These are phyloP conservation scores for Arbacia lixula DNA, from an alignment of 53 echinoderm and acorn worm genomes.

Conservation along the genomic window DNA sequence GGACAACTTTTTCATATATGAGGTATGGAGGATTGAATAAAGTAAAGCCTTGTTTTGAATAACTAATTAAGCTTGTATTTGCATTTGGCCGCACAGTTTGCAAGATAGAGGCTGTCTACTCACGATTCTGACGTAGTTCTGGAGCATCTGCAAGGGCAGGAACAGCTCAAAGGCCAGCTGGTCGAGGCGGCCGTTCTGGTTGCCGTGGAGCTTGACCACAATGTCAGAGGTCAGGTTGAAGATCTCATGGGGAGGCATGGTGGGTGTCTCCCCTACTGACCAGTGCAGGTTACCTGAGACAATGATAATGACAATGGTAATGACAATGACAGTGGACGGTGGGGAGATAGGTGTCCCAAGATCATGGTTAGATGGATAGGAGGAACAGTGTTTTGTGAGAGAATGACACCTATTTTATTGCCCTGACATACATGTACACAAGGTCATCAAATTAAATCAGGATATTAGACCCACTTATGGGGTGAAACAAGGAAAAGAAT, in stretches of 20 bases:
- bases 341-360: background rate
- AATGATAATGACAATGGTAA: background rate
- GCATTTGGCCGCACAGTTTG: too few species aligned
- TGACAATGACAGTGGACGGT: background rate
- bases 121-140: slow-evolving; percentile 91
- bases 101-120: too few species aligned
- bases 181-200: slow-evolving; percentile 75
- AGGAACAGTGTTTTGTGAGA: too few species aligned
- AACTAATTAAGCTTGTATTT: too few species aligned
- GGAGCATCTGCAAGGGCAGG: slow-evolving; percentile 75
- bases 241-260: slow-evolving; percentile 72
- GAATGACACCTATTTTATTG: background rate
- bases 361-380: background rate
- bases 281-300: slow-evolving; percentile 78
- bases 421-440: too few species aligned
- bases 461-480: too few species aligned
- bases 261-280: slow-evolving; percentile 73
- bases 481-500: too few species aligned
- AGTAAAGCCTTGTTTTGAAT: too few species aligned
- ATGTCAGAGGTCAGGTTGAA: slow-evolving; percentile 79
- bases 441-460: too few species aligned
- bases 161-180: slow-evolving; percentile 86
- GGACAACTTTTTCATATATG: too few species aligned
- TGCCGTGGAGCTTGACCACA: slow-evolving; percentile 70
- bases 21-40: too few species aligned